Conservation (phyloP, 2,113 vertebrate genomes). For the Naja naja region DNA sequence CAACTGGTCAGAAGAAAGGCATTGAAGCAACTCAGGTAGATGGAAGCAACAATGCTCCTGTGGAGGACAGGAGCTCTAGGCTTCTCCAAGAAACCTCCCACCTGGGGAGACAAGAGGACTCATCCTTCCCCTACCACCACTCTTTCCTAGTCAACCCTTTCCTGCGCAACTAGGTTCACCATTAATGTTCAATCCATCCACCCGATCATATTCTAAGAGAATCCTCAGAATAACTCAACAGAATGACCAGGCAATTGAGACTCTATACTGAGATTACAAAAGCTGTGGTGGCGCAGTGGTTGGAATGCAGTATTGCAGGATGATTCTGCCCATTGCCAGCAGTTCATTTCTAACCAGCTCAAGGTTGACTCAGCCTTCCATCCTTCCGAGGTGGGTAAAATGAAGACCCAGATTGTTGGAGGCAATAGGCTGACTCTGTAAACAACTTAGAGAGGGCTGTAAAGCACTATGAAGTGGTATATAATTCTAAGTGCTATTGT, state of each 20-base stretch:
- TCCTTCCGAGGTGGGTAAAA: not conserved
- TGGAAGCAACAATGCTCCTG: not conserved
- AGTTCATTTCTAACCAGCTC: not conserved
- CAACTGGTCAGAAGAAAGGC: not conserved
- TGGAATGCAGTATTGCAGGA: not conserved
- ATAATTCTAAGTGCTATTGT: no score
- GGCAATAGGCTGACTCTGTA: not conserved
- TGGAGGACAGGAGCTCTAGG: not conserved
- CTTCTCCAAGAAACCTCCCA: not conserved
- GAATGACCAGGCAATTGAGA: not conserved
- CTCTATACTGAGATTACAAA: not conserved
- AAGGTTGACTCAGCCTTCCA: not conserved
- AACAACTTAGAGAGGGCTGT: not conserved
- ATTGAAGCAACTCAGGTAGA: not conserved
- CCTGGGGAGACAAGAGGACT: not conserved
- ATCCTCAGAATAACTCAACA: not conserved
- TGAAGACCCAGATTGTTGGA: not conserved
- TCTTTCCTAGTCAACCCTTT: not conserved
- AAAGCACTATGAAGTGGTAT: not conserved
- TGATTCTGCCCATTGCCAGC: not conserved
- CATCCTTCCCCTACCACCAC: not conserved
- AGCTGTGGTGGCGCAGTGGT: not conserved
- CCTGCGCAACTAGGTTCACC: not conserved
- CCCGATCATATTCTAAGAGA: not conserved
- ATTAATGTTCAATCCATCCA: not conserved